phyloP scores from a whole-genome alignment of 2,797 vertebrate genomes.

The Anas bahamensis region DNA sequence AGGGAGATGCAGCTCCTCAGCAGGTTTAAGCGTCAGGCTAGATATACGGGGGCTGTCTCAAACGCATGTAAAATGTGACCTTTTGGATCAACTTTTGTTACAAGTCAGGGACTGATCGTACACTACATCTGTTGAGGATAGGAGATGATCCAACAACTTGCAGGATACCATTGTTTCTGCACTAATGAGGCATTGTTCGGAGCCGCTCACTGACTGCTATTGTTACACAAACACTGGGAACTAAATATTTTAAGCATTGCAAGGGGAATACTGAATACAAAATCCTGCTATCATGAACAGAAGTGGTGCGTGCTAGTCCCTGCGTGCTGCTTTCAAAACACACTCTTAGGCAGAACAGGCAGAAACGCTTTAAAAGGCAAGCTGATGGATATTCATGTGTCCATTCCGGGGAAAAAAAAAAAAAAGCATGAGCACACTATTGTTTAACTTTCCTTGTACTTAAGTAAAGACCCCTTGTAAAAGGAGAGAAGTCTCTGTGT shows the following conservation, averaged over 20 bases:
- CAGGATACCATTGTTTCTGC: not conserved
- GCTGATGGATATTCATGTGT: not conserved
- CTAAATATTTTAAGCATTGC: not conserved
- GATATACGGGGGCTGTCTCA: not conserved
- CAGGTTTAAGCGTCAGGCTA: not conserved
- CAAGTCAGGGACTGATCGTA: not conserved
- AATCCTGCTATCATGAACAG: not conserved
- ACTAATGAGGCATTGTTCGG: not conserved
- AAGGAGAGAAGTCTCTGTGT: not conserved
- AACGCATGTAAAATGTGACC: not conserved
- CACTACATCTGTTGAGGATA: not conserved
- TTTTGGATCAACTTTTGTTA: not conserved
- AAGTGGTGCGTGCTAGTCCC: not conserved
- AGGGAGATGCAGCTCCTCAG: not conserved
- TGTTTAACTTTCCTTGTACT: not conserved
- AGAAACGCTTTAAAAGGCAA: not conserved
- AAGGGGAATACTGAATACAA: not conserved
- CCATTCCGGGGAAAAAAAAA: not conserved
- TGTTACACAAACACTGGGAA: not conserved
- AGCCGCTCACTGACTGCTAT: not conserved
- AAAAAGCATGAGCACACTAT: not conserved
- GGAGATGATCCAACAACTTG: not conserved
- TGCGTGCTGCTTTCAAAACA: not conserved
- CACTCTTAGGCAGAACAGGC: not conserved
- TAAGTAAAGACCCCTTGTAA: not conserved